Evolutionary conservation across 2,888 invertebrate genomes (phyloP), one percentile per base, ranked within the genome.

Genomic region (Brenthis hecate): DNA sequence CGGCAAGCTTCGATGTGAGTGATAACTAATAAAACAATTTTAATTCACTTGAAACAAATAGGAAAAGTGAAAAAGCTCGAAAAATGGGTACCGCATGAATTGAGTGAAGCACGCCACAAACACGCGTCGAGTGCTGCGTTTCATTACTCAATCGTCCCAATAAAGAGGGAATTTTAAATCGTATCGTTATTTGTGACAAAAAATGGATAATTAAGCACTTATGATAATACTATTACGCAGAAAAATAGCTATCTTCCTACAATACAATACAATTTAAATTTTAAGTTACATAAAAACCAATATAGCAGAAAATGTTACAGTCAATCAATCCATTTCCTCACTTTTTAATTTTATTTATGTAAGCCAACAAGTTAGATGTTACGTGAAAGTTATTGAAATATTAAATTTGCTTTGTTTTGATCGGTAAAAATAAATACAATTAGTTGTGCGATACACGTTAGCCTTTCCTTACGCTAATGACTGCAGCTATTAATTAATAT

Each of bases 371-470:
- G 32, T 16, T 43, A 32, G 50, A 28, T 13, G 8, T 16, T 51
- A 53, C 53, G 62, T 36, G 62, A 62, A 53, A 53, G 53, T 53
- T 28, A 62, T 62, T 62, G 36, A 62, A 62, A 62, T 53, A 62
- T 53, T 36, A 36, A 19, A 36, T 62, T 43, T 14, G 5, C 3
- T n/a, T 62, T 14, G 19, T 53, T 16, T 36, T 53, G 32, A 50
- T 60, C 47, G 4, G 11, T 32, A 28, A 50, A 60, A 50, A 32
- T 60, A 60, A 60, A 50, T 60, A 60, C 50, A 60, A 50, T 32
- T 60, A 28, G 6, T 60, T 50, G 32, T 50, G n/a, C 16, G 16
- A 13, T 50, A 56, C 56, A 60, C 60, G 60, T 60, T 50, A 60
- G 28, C 32, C 60, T 32, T 32, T n/a, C n/a, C 50, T 60, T 50